A percentile compares a stretch with the other conserved stretches of the same genome.
Evolutionary conservation across 2,113 vertebrate genomes (phyloP).

Genomic region (Dicentrarchus labrax): DNA sequence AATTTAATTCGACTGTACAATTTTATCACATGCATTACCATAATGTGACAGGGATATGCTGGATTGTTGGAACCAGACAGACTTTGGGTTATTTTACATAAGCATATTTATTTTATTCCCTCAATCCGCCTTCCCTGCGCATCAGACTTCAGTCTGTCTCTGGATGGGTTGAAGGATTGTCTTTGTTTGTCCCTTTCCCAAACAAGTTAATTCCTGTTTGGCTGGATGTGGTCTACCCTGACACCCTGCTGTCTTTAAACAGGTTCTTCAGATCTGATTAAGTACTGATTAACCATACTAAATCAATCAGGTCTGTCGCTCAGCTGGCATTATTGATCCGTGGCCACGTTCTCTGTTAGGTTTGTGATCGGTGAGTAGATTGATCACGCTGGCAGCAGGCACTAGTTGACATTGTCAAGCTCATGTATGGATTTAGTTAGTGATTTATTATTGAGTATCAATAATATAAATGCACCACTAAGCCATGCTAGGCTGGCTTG

Average conservation of each 20-base stretch:
- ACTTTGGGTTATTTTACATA: constrained; percentile 8
- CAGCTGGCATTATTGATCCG: constrained; percentile 52
- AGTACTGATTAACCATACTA: constrained; percentile 42
- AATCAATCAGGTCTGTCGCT: constrained; percentile 54
- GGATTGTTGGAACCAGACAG: constrained; percentile 1
- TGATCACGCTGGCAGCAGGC: constrained; percentile 16
- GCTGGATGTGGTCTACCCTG: constrained; percentile 5
- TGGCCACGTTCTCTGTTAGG: constrained; percentile 7
- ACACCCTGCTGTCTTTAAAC: constrained; percentile 48
- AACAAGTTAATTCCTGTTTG: constrained; percentile 26
- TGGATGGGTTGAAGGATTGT: background rate
- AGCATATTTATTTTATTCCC: background rate
- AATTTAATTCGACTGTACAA: constrained; percentile 5
- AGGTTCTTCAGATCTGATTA: constrained; percentile 38
- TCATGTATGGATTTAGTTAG: constrained; percentile 12
- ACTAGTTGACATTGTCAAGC: constrained; percentile 29
- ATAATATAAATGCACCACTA: background rate
- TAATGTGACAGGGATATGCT: constrained; percentile 3
- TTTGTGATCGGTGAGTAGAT: background rate
- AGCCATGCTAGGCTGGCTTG: background rate
- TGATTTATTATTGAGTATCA: too few relatives aligned
- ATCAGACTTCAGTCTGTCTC: background rate
- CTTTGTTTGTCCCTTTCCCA: constrained; percentile 22
- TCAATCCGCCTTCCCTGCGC: background rate
- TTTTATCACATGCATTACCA: background rate